These are phyloP conservation scores for Odobenus rosmarus DNA, from an alignment of 2,113 vertebrate genomes.

Conservation along the genomic window DNA sequence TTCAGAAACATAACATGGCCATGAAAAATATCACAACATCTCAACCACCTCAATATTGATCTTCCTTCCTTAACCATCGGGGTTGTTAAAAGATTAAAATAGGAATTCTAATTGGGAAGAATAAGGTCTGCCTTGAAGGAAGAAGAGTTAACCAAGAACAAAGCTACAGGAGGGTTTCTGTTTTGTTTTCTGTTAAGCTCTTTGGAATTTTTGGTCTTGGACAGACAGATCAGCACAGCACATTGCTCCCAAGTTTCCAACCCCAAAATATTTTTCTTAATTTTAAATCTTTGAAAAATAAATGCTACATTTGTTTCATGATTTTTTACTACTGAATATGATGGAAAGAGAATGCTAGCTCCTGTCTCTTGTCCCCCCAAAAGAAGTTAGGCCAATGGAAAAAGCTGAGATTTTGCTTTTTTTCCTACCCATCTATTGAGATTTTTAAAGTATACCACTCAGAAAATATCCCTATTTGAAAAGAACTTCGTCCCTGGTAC, in stretches of 20 bases:
- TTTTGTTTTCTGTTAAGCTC: slow-evolving; percentile 78
- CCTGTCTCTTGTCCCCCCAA: slow-evolving; percentile 40
- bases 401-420: slow-evolving; percentile 66
- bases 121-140: slow-evolving; percentile 22
- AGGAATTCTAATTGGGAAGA: not conserved
- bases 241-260: slow-evolving; percentile 89
- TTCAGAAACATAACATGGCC: not conserved
- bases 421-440: slow-evolving; percentile 41
- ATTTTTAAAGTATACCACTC: slow-evolving; percentile 62
- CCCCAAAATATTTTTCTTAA: slow-evolving; percentile 87
- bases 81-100: not conserved
- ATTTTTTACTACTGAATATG: slow-evolving; percentile 82
- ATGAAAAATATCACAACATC: not conserved
- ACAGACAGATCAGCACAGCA: slow-evolving; percentile 84
- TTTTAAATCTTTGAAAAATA: slow-evolving; percentile 88
- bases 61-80: not conserved
- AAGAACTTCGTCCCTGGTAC: slow-evolving; percentile 37
- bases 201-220: slow-evolving; percentile 88
- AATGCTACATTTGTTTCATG: slow-evolving; percentile 86
- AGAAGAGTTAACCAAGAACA: slow-evolving; percentile 55
- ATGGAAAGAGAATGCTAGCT: slow-evolving; percentile 76
- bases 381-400: slow-evolving; percentile 83
- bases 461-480: slow-evolving; percentile 53
- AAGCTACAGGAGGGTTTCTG: slow-evolving; percentile 57
- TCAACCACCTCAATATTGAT: slow-evolving; percentile 16